These are phyloP conservation scores for Drosophila dunni DNA, from an alignment of 1,140 invertebrate genomes.

Conservation along the genomic window DNA sequence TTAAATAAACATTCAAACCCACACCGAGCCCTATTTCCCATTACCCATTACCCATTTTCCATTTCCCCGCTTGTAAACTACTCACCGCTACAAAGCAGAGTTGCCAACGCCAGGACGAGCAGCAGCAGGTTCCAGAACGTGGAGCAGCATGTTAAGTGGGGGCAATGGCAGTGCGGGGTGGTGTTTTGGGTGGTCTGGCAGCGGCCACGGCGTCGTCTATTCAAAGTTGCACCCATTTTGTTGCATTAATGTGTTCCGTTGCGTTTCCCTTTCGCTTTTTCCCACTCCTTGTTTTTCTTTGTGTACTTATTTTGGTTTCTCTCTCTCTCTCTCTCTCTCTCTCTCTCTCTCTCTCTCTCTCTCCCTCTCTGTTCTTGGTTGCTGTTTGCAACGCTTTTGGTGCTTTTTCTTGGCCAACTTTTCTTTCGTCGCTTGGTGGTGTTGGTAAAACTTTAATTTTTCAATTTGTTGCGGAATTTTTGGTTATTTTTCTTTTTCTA, in stretches of 20 bases:
- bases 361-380: slow-evolving; percentile 16
- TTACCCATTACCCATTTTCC: no score
- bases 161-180: slow-evolving; percentile 5
- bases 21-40: background rate
- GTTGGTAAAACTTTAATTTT: slow-evolving; percentile 75
- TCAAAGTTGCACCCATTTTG: slow-evolving; percentile 56
- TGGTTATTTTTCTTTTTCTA: slow-evolving; percentile 65
- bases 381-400: slow-evolving; percentile 50
- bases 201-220: slow-evolving; percentile 44
- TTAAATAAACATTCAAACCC: slow-evolving; percentile 60
- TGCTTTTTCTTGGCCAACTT: slow-evolving; percentile 43
- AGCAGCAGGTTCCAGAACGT: slow-evolving; percentile 30
- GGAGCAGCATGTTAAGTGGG: background rate
- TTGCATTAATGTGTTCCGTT: slow-evolving; percentile 53
- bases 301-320: slow-evolving; percentile 33
- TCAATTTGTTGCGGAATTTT: slow-evolving; percentile 77
- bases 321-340: slow-evolving; percentile 29
- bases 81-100: slow-evolving; percentile 36
- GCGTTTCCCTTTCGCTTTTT: background rate
- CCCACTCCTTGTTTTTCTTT: background rate
- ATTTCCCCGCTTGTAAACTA: slow-evolving; percentile 15
- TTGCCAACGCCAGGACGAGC: slow-evolving; percentile 22
- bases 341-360: slow-evolving; percentile 26
- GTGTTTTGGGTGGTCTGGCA: background rate
- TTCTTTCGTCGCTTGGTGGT: slow-evolving; percentile 38